Conservation (phyloP, 2,888 invertebrate species). For the Cenopis cana region DNA sequence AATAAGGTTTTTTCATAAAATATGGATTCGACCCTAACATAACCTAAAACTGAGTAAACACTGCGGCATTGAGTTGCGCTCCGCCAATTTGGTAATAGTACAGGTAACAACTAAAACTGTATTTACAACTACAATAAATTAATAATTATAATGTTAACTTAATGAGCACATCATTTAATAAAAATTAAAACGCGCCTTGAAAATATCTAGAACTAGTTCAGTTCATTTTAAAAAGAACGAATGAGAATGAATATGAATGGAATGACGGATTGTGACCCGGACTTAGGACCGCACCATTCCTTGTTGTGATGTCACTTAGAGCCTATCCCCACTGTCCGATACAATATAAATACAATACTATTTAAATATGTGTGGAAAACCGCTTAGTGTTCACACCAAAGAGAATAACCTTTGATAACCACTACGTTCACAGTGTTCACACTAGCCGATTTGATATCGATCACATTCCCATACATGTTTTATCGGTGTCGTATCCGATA, state of each 20-base stretch:
- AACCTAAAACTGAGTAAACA: slow-evolving; percentile 72
- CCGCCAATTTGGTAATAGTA: slow-evolving; percentile 39
- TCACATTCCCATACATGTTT: no score
- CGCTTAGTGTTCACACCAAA: no score
- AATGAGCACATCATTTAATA: slow-evolving; percentile 52
- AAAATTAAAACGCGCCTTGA: slow-evolving; percentile 63
- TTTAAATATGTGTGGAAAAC: no score
- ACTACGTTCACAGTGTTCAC: no score
- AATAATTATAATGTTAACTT: slow-evolving; percentile 42
- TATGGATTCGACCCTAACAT: slow-evolving; percentile 74
- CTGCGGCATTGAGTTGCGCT: slow-evolving; percentile 43
- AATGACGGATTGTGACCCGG: slow-evolving; percentile 13
- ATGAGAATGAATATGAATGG: slow-evolving; percentile 41
- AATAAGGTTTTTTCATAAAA: slow-evolving; percentile 62
- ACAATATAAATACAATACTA: no score
- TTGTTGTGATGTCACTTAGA: slow-evolving; percentile 20
- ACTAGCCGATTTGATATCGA: no score
- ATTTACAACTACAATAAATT: slow-evolving; percentile 48
- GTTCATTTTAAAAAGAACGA: slow-evolving; percentile 48
- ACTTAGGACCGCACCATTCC: slow-evolving; percentile 6
- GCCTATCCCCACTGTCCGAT: no score
- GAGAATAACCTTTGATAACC: no score
- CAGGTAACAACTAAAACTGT: slow-evolving; percentile 36
- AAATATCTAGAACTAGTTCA: slow-evolving; percentile 49
- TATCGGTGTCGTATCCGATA: no score